phyloP scores from a whole-genome alignment of 2,888 invertebrate genomes.

The Hemithea aestivaria region DNA sequence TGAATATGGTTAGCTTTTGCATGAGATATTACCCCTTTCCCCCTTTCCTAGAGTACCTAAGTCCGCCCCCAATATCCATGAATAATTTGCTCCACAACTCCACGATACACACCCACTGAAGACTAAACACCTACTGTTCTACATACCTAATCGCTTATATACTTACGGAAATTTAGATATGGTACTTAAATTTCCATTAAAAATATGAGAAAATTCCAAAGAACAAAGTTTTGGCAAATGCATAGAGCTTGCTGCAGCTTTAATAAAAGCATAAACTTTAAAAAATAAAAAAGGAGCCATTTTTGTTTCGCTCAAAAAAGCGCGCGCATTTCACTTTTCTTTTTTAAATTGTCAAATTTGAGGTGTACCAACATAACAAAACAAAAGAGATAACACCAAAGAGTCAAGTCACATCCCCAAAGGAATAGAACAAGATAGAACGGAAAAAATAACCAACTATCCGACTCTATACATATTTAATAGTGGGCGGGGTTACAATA shows the following conservation, averaged over 20 bases:
- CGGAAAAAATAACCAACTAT: conserved; percentile 51
- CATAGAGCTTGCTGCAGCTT: too few species aligned
- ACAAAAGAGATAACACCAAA: background rate
- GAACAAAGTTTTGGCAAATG: too few species aligned
- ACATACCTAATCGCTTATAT: conserved; percentile 3
- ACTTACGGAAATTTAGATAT: conserved; percentile 1
- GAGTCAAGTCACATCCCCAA: conserved; percentile 4
- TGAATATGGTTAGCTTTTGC: too few species aligned
- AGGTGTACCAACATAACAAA: too few species aligned
- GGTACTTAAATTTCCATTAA: background rate
- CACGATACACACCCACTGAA: conserved; percentile 7
- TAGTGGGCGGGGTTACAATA: conserved; percentile 64
- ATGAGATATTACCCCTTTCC: conserved; percentile 2
- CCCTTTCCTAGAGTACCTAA: conserved; percentile 31
- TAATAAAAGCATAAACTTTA: too few species aligned
- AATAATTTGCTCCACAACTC: conserved; percentile 35
- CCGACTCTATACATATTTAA: conserved; percentile 63
- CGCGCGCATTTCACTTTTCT: too few species aligned
- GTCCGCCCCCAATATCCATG: conserved; percentile 32
- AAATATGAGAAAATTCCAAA: too few species aligned
- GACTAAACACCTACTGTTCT: conserved; percentile 6
- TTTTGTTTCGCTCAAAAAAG: too few species aligned
- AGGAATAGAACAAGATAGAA: conserved; percentile 37
- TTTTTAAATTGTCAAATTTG: too few species aligned
- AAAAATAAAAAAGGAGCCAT: too few species aligned